Evolutionary conservation across 2,888 invertebrate species (phyloP).

Genomic region (Eristalinus aeneus): DNA sequence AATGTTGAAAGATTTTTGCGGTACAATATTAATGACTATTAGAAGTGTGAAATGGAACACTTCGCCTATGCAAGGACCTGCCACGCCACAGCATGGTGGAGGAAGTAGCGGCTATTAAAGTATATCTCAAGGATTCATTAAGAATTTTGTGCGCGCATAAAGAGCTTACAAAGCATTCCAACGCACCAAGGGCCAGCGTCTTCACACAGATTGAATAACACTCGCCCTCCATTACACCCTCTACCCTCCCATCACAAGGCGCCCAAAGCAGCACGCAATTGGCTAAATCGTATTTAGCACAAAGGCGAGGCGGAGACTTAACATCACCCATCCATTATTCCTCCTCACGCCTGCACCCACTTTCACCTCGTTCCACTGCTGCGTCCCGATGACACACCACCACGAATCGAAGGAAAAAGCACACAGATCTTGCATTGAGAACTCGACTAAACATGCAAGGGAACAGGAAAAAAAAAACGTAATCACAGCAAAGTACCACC

Average conservation of each 20-base stretch:
- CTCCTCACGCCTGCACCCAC: not conserved
- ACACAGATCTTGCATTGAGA: not conserved
- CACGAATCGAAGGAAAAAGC: conserved; percentile 27
- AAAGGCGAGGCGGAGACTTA: conserved; percentile 51
- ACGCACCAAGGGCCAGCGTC: conserved; percentile 36
- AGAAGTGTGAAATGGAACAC: conserved; percentile 62
- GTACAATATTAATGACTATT: conserved; percentile 62
- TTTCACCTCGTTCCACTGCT: not conserved
- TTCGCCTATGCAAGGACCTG: conserved; percentile 7
- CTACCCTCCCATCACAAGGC: not conserved
- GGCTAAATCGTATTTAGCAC: conserved; percentile 50
- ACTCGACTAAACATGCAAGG: conserved; percentile 6
- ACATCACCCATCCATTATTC: conserved; percentile 31
- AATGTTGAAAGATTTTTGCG: conserved; percentile 40
- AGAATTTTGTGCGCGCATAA: conserved; percentile 35
- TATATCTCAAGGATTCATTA: conserved; percentile 54
- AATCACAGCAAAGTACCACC: conserved; percentile 54
- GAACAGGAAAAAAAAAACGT: not conserved
- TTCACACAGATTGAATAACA: not conserved
- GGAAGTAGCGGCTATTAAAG: not conserved
- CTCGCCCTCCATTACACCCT: not conserved
- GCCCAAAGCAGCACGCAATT: conserved; percentile 44
- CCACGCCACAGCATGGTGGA: not conserved
- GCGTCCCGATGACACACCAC: conserved; percentile 3
- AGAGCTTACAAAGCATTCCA: conserved; percentile 41